Evolutionary conservation across 2,113 vertebrate species (phyloP), one percentile per base, ranked within the genome.

Genomic region (Hydrochoerus hydrochaeris): DNA sequence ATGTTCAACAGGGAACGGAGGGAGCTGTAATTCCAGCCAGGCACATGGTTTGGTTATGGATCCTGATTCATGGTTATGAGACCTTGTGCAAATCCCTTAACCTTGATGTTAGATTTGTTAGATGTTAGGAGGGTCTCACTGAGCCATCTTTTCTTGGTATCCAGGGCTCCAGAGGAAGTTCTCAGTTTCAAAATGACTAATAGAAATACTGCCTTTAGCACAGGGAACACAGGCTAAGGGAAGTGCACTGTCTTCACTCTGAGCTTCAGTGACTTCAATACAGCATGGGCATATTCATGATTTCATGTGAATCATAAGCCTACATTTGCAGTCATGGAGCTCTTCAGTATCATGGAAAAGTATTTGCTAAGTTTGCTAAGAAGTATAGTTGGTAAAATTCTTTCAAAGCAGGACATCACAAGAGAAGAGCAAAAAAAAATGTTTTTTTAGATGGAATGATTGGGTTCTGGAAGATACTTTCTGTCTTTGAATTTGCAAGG

Each of bases 321-420:
- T 88, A 13, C 83, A 11, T 54, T 77, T 82, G 19, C 9, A 95
- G 30, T 38, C 67, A 41, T 3, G 20, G 28, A 73, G 52, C 19
- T 57, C 41, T 65, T 63, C 28, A 57, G 63, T 57, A 69, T 80
- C 22, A 62, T 67, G 26, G 49, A 32, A 35, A 52, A 80, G 22
- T 54, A 10, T 80, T 80, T 80, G 46, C 8, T 44, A 69, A 69
- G 62, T 71, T 85, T 90, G 57, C 78, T 82, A 78, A 81, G 80
- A 91, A 95, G 83, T 69, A 14, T 4, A 85, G 13, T 90, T 95
- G 35, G 16, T 88, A 62, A 95, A 69, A 92, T 82, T 88, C 49
- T 95, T 85, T 93, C 65, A 38, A 88, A 91, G 60, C 28, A 88
- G 26, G 17, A 92, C 28, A 5, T 54, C 49, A 44, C 28, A 17